Conservation (phyloP, 2,888 invertebrate species). For the Megalurothrips usitatus region DNA sequence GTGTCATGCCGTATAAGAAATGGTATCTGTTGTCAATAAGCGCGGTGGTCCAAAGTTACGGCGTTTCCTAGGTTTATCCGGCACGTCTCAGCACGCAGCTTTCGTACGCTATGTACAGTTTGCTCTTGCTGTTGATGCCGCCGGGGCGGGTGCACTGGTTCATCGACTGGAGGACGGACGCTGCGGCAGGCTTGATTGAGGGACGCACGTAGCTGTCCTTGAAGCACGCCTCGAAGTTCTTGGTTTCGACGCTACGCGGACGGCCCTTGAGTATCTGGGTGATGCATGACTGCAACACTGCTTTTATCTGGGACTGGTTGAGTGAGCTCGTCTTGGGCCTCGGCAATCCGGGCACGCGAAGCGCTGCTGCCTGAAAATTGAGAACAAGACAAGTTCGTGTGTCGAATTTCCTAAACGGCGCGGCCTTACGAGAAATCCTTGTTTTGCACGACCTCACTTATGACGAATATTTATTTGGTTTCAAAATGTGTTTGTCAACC, state of each 20-base stretch:
- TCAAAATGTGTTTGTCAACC: too few species aligned
- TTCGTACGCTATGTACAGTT: background rate
- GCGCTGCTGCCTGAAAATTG: too few species aligned
- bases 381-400: too few species aligned
- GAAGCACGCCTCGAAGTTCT: background rate
- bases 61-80: background rate
- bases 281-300: background rate
- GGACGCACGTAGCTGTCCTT: background rate
- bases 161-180: background rate
- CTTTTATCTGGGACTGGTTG: background rate
- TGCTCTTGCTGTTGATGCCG: background rate
- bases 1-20: too few species aligned
- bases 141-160: background rate
- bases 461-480: too few species aligned
- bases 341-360: background rate
- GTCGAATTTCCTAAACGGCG: too few species aligned
- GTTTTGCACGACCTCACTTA: too few species aligned
- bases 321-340: background rate
- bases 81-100: background rate
- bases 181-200: background rate
- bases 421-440: too few species aligned
- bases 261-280: background rate
- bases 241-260: background rate
- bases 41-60: too few species aligned
- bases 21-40: too few species aligned